These are phyloP conservation scores for Acanthopagrus latus DNA, from an alignment of 2,797 vertebrate species.

Conservation along the genomic window DNA sequence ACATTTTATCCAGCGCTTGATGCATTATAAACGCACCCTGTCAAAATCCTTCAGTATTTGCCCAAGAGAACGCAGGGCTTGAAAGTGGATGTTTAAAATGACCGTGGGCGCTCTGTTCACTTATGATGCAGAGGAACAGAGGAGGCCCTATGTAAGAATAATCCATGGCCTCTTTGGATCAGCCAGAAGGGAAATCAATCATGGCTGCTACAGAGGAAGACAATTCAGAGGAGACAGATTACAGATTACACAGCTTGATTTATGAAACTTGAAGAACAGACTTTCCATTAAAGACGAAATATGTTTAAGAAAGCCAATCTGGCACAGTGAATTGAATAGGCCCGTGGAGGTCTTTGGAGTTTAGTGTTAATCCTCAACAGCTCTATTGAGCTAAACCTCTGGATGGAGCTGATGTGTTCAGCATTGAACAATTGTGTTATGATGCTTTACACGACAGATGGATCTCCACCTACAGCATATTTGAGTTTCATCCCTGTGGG, in stretches of 20 bases:
- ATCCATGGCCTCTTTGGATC: slow-evolving; percentile 37
- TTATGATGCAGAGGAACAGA: slow-evolving; percentile 17
- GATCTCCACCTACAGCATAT: slow-evolving; percentile 35
- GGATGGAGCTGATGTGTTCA: neutral
- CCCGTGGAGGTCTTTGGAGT: slow-evolving; percentile 26
- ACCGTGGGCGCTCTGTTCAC: slow-evolving; percentile 2
- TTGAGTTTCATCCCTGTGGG: slow-evolving; percentile 27
- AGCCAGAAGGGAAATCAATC: slow-evolving; percentile 53
- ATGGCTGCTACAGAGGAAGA: slow-evolving; percentile 17
- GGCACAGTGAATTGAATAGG: slow-evolving; percentile 16
- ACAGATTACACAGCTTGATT: slow-evolving; percentile 55
- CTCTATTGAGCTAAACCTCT: slow-evolving; percentile 9
- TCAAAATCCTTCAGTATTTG: slow-evolving; percentile 10
- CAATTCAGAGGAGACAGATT: slow-evolving; percentile 45
- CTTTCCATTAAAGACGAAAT: slow-evolving; percentile 25
- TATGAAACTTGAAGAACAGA: slow-evolving; percentile 46
- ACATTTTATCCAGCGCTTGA: slow-evolving; percentile 10
- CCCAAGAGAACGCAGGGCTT: neutral
- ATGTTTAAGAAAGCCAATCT: slow-evolving; percentile 31
- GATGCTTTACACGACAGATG: slow-evolving; percentile 38
- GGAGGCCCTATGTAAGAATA: slow-evolving; percentile 29
- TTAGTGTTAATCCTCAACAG: slow-evolving; percentile 20
- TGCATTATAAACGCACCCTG: slow-evolving; percentile 12
- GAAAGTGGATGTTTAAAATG: slow-evolving; percentile 13
- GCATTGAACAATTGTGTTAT: slow-evolving; percentile 6